Evolutionary conservation across 1,140 invertebrate genomes (phyloP), one percentile per base, ranked within the genome.

Genomic region (Solenopsis invicta): DNA sequence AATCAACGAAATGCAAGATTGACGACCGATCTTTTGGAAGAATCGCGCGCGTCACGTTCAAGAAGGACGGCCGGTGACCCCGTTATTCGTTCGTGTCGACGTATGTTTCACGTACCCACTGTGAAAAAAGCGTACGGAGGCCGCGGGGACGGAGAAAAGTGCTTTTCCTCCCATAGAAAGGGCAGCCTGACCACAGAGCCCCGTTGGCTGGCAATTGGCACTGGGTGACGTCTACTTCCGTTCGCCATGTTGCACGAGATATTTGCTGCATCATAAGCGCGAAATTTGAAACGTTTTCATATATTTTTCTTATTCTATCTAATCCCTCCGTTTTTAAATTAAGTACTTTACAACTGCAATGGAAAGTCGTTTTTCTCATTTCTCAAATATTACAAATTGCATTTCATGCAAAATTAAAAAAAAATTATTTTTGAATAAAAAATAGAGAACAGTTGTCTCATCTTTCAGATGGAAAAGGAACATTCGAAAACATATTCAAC

Each of bases 221-320:
- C 91, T 93, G 94, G 69, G 91, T 95, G 94, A 95, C 94, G 94
- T 95, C 92, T 94, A 95, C 94, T 94, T 95, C 94, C 94, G 94
- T 66, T 86, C 48, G 82, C 93, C 94, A 95, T 95, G 18, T 92
- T 94, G 85, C 75, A 8, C n/a, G 72, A 29, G 59, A 86, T 84
- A 87, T 52, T 67, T 87, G 85, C 86, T 69, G 75, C 82, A 67
- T 89, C 78, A 82, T 16, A 62, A 41, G 85, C 85, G 87, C 62
- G 80, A 48, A 69, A 77, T 59, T 89, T 88, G 18, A 37, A 74
- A 72, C 13, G 18, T 80, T 18, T 34, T 5, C 24, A n/a, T 5
- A 8, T 37, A 10, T n/a, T 24, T 29, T n/a, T 4, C 41, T 16
- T 4, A 10, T 37, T 54, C 29, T 21, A 34, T 52, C 6, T 41